Base-by-base conservation (phyloP, 2,113 vertebrate genomes). In the Mungos mungo region DNA sequence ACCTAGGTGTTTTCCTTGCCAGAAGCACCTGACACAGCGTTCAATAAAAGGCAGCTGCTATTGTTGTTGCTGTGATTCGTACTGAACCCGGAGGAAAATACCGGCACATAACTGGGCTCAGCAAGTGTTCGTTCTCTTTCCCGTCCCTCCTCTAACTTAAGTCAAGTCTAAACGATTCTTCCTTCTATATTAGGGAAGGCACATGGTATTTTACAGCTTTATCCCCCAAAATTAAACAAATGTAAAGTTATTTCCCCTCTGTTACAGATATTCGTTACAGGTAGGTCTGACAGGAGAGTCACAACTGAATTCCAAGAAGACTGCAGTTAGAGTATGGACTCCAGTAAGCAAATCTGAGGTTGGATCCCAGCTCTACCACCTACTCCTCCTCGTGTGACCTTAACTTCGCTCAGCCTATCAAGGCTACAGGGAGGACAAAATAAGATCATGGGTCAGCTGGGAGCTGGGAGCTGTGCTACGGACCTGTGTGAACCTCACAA, bases 151-250 rank as follows among this genome's bases (percentile, higher is more conserved):
- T 50, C 45, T 74, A 83, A 92, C 2, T 5, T 63, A 72, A 87
- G 38, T 65, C 68, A 97, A 97, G 33, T 13, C 15, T 72, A 80
- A 63, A 74, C 38, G 27, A 76, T 12, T 85, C 76, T 95, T 87
- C 66, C 25, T 66, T 93, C 23, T 66, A 4, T 85, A 45, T 54
- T 45, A 68, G 25, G 41, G 19, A 86, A 76, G 76, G 35, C 60
- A 69, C 0, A 35, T 18, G 65, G 89, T 77, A 84, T 77, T 93
- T 52, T 80, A 38, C 23, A 85, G 81, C 23, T 83, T 77, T 25
- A n/a, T 79, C 47, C n/a, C 57, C 57, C 82, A 95, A 82, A 18
- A 86, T 41, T 80, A 96, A 93, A 79, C 12, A 92, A 91, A 65
- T 27, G 12, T 60, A 66, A 66, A 19, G 15, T 90, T 79, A 96